Evolutionary conservation across 2,888 invertebrate genomes (phyloP), one percentile per base, ranked within the genome.

Genomic region (Apocheima hispidaria): DNA sequence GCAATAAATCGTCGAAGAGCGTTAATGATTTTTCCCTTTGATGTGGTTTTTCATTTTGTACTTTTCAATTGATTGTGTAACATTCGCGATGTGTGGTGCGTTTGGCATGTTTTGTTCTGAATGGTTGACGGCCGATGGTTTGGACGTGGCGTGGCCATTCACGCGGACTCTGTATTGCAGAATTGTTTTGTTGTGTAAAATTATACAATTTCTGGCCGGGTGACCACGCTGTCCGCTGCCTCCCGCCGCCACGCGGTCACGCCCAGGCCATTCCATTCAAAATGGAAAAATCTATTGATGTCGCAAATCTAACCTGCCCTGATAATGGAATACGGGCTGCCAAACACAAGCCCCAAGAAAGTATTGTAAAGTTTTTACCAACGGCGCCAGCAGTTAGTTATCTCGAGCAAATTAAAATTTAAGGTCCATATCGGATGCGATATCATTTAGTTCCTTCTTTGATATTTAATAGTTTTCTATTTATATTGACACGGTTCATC

Each of bases 31-130:
- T n/a, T 81, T 77, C 73, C 69, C 76, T 82, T 81, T 83, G 80
- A 74, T 53, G 70, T 64, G 71, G 73, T 84, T 86, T 86, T 87
- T 86, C 83, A 83, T 78, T 85, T 79, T 61, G 71, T 72, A 83
- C 78, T 83, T 84, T 84, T 82, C 80, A 85, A 83, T 86, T 78
- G 82, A 74, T 81, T 75, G 77, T 74, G 75, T 73, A 77, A 72
- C 82, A 79, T 75, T 78, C 65, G 69, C 54, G 75, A 63, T 68
- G 78, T 73, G 80, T 91, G 92, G 80, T 91, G 92, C 75, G 83
- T 87, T 89, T 92, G 92, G 86, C 92, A 89, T 68, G 88, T 86
- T 88, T 90, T 92, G 89, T 92, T 88, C 79, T 66, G 74, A 83
- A 78, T 84, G 77, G 82, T 77, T 83, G 85, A 86, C 77, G 86